These are phyloP conservation scores for Diaperis boleti DNA, from an alignment of 2,888 invertebrate genomes.

Conservation along the genomic window DNA sequence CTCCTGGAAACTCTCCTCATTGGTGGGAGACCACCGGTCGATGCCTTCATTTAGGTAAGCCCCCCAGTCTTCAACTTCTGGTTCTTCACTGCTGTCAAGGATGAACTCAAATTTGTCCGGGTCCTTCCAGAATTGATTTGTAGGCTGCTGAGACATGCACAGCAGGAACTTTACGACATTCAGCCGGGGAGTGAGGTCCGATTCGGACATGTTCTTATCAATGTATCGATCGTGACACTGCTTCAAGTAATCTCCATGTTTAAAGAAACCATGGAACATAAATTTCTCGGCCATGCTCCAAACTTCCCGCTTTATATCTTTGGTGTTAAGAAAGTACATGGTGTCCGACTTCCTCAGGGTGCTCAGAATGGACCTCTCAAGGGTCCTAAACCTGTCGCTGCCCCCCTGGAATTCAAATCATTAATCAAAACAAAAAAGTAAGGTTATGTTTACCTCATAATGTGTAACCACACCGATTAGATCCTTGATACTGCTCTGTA, in stretches of 20 bases:
- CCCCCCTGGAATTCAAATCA: constrained; percentile 52
- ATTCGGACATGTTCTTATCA: constrained; percentile 48
- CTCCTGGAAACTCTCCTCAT: constrained; percentile 45
- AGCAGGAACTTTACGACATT: constrained; percentile 61
- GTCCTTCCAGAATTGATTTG: constrained; percentile 57
- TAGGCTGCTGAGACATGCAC: constrained; percentile 61
- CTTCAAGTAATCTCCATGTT: constrained; percentile 57
- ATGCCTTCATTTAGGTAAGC: constrained; percentile 67
- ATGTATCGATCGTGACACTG: constrained; percentile 56
- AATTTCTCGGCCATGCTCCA: constrained; percentile 61
- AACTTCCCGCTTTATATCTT: constrained; percentile 58
- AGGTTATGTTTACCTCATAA: constrained; percentile 53
- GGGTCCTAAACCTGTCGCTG: constrained; percentile 52
- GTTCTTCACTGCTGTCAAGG: constrained; percentile 56
- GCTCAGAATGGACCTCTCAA: constrained; percentile 54
- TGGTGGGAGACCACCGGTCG: constrained; percentile 50
- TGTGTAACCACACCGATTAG: constrained; percentile 53
- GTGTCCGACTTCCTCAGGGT: constrained; percentile 57
- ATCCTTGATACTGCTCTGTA: constrained; percentile 47
- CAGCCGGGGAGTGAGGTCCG: constrained; percentile 53
- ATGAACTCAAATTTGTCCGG: constrained; percentile 50
- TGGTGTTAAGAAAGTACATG: constrained; percentile 58
- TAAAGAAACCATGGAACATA: constrained; percentile 60
- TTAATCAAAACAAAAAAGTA: constrained; percentile 28
- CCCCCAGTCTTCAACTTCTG: constrained; percentile 67